These are phyloP conservation scores for Agriopis leucophaearia DNA, from an alignment of 2,888 invertebrate species.

Conservation along the genomic window DNA sequence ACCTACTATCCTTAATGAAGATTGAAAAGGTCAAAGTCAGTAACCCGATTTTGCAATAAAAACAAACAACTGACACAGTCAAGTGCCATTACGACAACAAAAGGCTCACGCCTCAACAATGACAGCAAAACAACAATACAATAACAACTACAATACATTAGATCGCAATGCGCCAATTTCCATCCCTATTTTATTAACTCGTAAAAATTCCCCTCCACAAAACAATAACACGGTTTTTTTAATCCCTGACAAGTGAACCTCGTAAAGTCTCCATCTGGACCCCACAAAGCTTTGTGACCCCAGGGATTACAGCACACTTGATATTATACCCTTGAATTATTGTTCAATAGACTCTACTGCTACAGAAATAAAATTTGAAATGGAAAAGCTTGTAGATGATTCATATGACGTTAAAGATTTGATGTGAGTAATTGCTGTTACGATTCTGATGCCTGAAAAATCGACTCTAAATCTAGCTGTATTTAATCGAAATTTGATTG, in stretches of 20 bases:
- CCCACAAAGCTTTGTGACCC: conserved; percentile 78
- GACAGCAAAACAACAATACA: conserved; percentile 34
- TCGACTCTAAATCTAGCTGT: conserved; percentile 29
- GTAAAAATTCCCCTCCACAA: conserved; percentile 71
- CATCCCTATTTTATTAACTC: conserved; percentile 80
- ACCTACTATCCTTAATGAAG: conserved; percentile 19
- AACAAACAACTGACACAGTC: conserved; percentile 31
- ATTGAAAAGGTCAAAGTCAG: conserved; percentile 36
- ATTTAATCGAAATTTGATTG: conserved; percentile 38
- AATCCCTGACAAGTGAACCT: conserved; percentile 82
- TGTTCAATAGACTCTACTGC: conserved; percentile 45
- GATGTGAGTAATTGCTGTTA: conserved; percentile 55
- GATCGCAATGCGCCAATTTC: conserved; percentile 64
- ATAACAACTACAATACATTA: conserved; percentile 62
- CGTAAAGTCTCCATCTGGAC: conserved; percentile 81
- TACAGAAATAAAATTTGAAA: conserved; percentile 43
- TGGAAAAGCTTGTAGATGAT: conserved; percentile 8
- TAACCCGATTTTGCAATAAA: conserved; percentile 13
- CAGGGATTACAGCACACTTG: conserved; percentile 65
- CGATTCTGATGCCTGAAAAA: conserved; percentile 39
- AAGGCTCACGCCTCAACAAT: conserved; percentile 28
- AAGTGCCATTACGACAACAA: conserved; percentile 36
- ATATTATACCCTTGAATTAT: conserved; percentile 60
- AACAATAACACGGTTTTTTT: conserved; percentile 83
- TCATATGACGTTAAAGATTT: conserved; percentile 53